Base-by-base conservation (phyloP, 1,140 invertebrate genomes). In the Lordiphosa mommai region DNA sequence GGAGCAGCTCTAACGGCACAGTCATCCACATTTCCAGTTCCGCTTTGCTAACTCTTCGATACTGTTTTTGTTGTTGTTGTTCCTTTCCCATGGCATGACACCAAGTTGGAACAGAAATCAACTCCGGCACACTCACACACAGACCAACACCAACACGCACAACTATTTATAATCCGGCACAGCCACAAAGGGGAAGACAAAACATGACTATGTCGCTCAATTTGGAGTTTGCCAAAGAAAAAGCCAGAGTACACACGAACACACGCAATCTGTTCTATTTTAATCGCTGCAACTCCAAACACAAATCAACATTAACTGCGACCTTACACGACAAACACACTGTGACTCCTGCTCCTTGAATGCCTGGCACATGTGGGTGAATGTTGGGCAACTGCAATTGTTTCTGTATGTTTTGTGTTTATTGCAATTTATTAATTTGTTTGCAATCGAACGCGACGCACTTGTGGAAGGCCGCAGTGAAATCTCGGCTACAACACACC, bases 251-350 rank as follows among this genome's bases (percentile, higher is more conserved):
- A 55, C 38, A 53, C 57, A 40, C 27, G 48, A 36, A 41, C 36
- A 49, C 68, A 68, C 73, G 55, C 63, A 73, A 72, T 72, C 57
- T 63, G 56, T 72, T 79, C 73, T 79, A 73, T 73, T 80, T 80
- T 80, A 52, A 65, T 72, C 48, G 34, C 55, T 50, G 38, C 58
- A 71, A 71, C 55, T 44, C 55, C n/a, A n/a, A n/a, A n/a, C n/a
- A n/a, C n/a, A n/a, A n/a, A 57, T 49, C 60, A 69, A 66, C 57
- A 63, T 73, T 1, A 27, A 27, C 23, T 27, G 23, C 23, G 58
- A 53, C 63, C 61, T 63, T 65, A 70, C 40, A 61, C 47, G 61
- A 46, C 46, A 33, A 34, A 60, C 50, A 55, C 46, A 63, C 27
- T 38, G 44, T 4, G 41, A 10, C 43, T 52, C 44, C 50, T 61